Evolutionary conservation across 2,113 vertebrate species (phyloP).

Genomic region (Talpa occidentalis): DNA sequence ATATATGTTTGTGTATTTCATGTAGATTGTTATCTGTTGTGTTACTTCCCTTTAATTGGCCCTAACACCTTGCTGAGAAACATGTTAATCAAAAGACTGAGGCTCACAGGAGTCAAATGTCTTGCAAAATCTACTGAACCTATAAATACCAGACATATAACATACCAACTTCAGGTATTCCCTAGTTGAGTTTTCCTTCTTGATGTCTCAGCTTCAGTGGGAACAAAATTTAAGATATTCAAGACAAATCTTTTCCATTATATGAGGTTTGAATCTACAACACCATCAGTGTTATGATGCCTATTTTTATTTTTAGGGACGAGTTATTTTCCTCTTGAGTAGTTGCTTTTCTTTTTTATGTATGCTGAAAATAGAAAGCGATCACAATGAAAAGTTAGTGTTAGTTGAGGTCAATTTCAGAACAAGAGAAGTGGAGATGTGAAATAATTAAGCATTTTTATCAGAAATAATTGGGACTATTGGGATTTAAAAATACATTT

Average conservation of each 20-base stretch:
- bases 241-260: background rate
- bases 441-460: slow-evolving; percentile 16
- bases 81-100: background rate
- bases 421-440: background rate
- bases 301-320: background rate
- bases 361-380: background rate
- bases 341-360: background rate
- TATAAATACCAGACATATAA: background rate
- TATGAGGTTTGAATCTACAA: background rate
- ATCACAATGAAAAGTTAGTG: background rate
- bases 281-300: background rate
- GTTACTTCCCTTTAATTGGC: background rate
- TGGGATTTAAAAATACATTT: slow-evolving; percentile 38
- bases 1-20: background rate
- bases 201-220: background rate
- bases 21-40: background rate
- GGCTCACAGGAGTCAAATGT: background rate
- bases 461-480: slow-evolving; percentile 3
- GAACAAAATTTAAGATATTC: background rate
- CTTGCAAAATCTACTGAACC: background rate
- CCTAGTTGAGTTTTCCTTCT: background rate
- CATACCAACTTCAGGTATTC: background rate
- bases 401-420: background rate
- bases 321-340: background rate
- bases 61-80: background rate